These are phyloP conservation scores for Scaptomyza pallida DNA, from an alignment of 1,140 invertebrate genomes.

Conservation along the genomic window DNA sequence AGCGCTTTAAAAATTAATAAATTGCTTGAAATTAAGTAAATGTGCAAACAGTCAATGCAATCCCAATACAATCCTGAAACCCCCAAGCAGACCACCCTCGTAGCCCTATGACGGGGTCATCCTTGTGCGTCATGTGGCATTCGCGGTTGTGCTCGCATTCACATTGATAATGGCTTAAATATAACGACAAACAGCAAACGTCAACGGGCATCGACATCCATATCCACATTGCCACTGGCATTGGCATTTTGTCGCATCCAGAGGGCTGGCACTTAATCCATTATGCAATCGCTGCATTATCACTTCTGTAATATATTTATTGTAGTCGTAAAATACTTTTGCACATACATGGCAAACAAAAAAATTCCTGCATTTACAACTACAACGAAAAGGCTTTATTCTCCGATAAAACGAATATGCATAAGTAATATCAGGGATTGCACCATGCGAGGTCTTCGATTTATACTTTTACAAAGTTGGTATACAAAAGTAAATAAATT, in stretches of 20 bases:
- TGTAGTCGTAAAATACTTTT: conserved; percentile 37
- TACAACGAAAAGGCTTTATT: background rate
- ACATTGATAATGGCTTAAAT: conserved; percentile 76
- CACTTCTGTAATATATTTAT: conserved; percentile 74
- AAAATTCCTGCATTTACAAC: conserved; percentile 7
- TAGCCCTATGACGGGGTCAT: no score
- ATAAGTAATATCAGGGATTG: conserved; percentile 7
- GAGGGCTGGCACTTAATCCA: conserved; percentile 56
- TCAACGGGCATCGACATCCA: conserved; percentile 23
- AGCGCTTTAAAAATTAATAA: conserved; percentile 61
- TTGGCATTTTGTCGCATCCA: background rate
- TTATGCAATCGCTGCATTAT: conserved; percentile 75
- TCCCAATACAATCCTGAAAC: background rate
- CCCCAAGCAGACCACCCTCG: conserved; percentile 3
- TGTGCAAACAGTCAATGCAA: conserved; percentile 54
- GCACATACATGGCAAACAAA: background rate
- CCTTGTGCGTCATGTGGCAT: conserved; percentile 30
- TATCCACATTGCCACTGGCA: background rate
- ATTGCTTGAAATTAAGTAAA: conserved; percentile 70
- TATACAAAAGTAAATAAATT: no score
- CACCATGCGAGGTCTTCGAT: background rate
- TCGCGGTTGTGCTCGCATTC: conserved; percentile 39
- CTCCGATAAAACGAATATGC: conserved; percentile 1
- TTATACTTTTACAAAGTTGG: background rate
- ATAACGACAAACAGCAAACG: conserved; percentile 56